Base-by-base conservation (phyloP, 2,797 vertebrate genomes). In the Rhinogobio ventralis region DNA sequence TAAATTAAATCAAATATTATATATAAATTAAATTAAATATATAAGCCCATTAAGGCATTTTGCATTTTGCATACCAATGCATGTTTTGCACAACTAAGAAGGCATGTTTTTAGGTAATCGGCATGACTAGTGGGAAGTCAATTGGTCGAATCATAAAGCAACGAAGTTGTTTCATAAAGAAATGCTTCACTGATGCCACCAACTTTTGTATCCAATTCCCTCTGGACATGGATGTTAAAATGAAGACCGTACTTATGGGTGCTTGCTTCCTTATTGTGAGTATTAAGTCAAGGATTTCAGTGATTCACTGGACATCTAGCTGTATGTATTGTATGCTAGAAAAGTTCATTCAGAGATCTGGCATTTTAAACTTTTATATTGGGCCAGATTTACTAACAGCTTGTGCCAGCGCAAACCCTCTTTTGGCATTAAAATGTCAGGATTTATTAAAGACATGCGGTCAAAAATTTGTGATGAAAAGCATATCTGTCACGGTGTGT, bases 191-290 rank as follows among this genome's bases (percentile, higher is more conserved):
- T 0, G 97, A 97, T 72, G 93, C 96, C 0, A 97, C 96, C 82
- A 97, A 97, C 91, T 98, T 97, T 7, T 96, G 96, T 79, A 95
- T 98, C 83, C 96, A 97, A 92, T 98, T 98, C 90, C 97, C 97
- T 0, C 25, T 96, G 88, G 96, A 97, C 85, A 79, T 98, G 91
- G 97, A 98, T 0, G 97, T 97, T 83, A 97, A 95, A 90, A 93
- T 97, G 91, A 98, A 98, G 89, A 96, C 97, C 0, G 93, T 96
- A 51, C 94, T 98, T 28, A 91, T 98, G 91, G 97, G 97, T 1
- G 95, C 97, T 86, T 97, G 96, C 23, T 97, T 97, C 91, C 95
- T 98, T 85, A 96, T 98, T 28, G 97, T 98, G 91, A 96, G 96
- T 94, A 23, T 20, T 3, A 83, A 25, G 5, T 0, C 71, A 13